Evolutionary conservation across 2,888 invertebrate species (phyloP), one percentile per base, ranked within the genome.

Genomic region (Gandaritis pyraliata): DNA sequence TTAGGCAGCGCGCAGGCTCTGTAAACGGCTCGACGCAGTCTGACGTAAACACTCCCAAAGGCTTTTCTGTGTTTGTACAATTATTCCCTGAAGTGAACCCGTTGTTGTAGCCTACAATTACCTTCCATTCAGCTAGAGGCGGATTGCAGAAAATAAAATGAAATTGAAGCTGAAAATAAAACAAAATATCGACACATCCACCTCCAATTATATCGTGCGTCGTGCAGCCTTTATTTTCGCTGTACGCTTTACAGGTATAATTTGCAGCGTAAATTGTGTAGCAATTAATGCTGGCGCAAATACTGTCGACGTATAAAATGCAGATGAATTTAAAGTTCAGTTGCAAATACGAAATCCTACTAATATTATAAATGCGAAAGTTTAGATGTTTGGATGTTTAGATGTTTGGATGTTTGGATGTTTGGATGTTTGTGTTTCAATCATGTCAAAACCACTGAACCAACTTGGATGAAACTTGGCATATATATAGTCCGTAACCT

Each of bases 61-160:
- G 87, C 85, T 80, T 72, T 71, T 83, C 90, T 82, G 87, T 85
- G 85, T 90, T 87, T 85, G 80, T 75, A 86, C 88, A 90, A 90
- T 92, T 91, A 91, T 89, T 91, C 89, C 88, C 90, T 76, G 81
- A 86, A 90, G 90, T 84, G 85, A 85, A 89, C 87, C 90, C 88
- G 89, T 87, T 81, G 77, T 74, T 74, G 83, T 78, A 86, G 83
- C 85, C 89, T 87, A 86, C 91, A 92, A 92, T 92, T 90, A 92
- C 90, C 88, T 82, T 80, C 85, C 87, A 87, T 88, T 87, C 83
- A 81, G 86, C 87, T 83, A 83, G 85, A 83, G 85, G 83, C 87
- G 77, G 76, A 82, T 71, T 77, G 77, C 78, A 78, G 83, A 79
- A 82, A 87, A 87, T 88, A 86, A 88, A 88, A 87, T 85, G 81